phyloP scores from a whole-genome alignment of 2,888 invertebrate species.

The Apantesis nais region DNA sequence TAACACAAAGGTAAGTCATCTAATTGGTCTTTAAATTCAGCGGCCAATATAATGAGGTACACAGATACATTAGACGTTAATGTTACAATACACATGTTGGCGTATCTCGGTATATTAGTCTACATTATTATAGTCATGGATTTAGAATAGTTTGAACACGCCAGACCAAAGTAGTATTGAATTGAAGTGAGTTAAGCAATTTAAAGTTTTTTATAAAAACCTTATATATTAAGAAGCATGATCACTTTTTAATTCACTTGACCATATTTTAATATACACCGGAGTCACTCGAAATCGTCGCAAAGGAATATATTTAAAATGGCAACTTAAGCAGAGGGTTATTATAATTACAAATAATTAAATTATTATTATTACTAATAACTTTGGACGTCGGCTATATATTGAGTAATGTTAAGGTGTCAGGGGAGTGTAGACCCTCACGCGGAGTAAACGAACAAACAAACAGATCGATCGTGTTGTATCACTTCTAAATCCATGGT shows the following conservation, averaged over 20 bases:
- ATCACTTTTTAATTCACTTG: not conserved
- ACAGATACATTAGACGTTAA: slow-evolving; percentile 1
- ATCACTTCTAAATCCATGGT: slow-evolving; percentile 34
- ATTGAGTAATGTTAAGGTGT: not conserved
- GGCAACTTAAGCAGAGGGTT: not conserved
- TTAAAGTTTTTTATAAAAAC: not conserved
- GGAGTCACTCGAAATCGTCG: not conserved
- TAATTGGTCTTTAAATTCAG: slow-evolving; percentile 1
- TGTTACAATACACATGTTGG: slow-evolving; percentile 8
- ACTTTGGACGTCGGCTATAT: not conserved
- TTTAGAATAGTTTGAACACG: slow-evolving; percentile 25
- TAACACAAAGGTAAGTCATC: slow-evolving; percentile 2
- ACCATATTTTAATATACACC: not conserved
- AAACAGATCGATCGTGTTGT: slow-evolving; percentile 4
- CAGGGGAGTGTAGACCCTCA: not conserved
- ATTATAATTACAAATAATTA: not conserved
- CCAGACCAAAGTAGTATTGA: slow-evolving; percentile 2
- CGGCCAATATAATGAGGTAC: slow-evolving; percentile 11
- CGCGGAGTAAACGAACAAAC: not conserved
- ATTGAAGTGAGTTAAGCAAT: not conserved
- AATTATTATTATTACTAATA: slow-evolving; percentile 6
- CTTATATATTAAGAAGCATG: not conserved
- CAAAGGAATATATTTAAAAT: not conserved
- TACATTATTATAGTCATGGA: slow-evolving; percentile 21
- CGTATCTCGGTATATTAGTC: not conserved